Percentiles rank a stretch among this genome's conserved stretches.
phyloP scores from a whole-genome alignment of 2,888 invertebrate genomes.

The Andricus curvator region DNA sequence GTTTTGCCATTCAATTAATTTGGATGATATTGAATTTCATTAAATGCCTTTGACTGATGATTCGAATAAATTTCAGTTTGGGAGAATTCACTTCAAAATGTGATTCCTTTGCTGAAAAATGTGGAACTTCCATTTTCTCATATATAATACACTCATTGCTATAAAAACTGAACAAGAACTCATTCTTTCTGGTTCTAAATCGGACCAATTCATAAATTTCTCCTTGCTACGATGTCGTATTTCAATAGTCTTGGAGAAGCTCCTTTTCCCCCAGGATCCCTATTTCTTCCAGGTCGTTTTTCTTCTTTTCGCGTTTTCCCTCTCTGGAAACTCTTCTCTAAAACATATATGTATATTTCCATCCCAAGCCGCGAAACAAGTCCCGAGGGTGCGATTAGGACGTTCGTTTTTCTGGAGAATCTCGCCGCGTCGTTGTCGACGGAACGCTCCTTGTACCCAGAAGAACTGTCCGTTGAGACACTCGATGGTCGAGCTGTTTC shows the following conservation, averaged over 20 bases:
- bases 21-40: too few species aligned
- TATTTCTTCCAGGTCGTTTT: conserved; percentile 53
- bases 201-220: conserved; percentile 46
- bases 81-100: neutral
- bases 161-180: conserved; percentile 11
- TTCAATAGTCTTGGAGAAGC: conserved; percentile 40
- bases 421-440: conserved; percentile 33
- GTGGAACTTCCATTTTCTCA: neutral
- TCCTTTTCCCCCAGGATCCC: conserved; percentile 52
- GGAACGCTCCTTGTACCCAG: conserved; percentile 28
- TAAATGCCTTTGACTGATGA: too few species aligned
- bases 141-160: conserved; percentile 11
- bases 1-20: too few species aligned
- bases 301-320: conserved; percentile 53
- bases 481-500: conserved; percentile 51
- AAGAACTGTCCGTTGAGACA: conserved; percentile 53
- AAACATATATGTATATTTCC: conserved; percentile 57
- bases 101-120: neutral
- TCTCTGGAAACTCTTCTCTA: conserved; percentile 37
- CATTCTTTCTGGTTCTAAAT: conserved; percentile 25
- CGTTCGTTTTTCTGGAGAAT: conserved; percentile 59
- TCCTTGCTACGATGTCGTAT: conserved; percentile 47
- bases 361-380: conserved; percentile 65
- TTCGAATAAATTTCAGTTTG: too few species aligned
- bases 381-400: conserved; percentile 68